These are phyloP conservation scores for Acanthisitta chloris DNA, from an alignment of 2,113 vertebrate genomes.

Conservation along the genomic window DNA sequence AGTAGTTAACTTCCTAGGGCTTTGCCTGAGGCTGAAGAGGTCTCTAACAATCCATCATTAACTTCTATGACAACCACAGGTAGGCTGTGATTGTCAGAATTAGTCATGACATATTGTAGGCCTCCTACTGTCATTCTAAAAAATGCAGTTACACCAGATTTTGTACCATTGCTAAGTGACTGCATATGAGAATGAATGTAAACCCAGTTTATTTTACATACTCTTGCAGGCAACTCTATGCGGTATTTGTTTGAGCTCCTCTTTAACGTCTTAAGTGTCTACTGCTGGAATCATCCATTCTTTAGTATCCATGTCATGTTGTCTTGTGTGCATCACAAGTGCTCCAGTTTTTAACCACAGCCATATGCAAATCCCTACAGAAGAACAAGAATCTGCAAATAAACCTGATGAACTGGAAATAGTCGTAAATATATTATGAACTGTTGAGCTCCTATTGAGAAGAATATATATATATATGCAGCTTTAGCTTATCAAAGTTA, in stretches of 20 bases:
- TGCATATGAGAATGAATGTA: neutral
- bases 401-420: neutral
- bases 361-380: neutral
- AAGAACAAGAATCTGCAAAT: neutral
- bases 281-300: neutral
- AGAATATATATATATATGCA: neutral
- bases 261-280: neutral
- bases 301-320: neutral
- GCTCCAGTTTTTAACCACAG: neutral
- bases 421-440: neutral
- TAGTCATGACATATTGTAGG: constrained; percentile 26
- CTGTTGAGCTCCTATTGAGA: neutral
- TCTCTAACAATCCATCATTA: constrained; percentile 62
- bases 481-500: neutral
- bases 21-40: constrained; percentile 50
- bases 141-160: neutral
- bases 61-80: constrained; percentile 43
- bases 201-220: neutral
- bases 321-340: neutral
- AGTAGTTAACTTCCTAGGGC: constrained; percentile 57
- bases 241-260: neutral
- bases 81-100: constrained; percentile 47
- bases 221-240: neutral
- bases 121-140: constrained; percentile 48
- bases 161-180: neutral